These are phyloP conservation scores for Tromatobia lineatoria DNA, from an alignment of 2,888 invertebrate genomes.

Conservation along the genomic window DNA sequence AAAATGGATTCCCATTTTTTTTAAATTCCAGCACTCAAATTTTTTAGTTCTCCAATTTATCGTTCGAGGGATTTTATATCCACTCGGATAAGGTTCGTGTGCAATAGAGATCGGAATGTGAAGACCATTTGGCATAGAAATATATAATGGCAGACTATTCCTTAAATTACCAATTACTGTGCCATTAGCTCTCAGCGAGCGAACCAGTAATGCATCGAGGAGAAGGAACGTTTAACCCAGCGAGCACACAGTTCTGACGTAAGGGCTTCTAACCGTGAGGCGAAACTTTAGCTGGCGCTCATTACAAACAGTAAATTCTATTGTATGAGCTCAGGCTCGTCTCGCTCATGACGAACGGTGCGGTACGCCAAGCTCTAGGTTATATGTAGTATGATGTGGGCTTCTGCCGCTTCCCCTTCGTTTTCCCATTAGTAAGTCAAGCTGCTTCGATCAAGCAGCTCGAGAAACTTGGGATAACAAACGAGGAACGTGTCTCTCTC, in stretches of 20 bases:
- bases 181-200: neutral
- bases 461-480: constrained; percentile 9
- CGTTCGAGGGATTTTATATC: neutral
- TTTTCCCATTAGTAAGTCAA: constrained; percentile 15
- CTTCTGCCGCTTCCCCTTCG: neutral
- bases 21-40: neutral
- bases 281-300: constrained; percentile 24
- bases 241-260: constrained; percentile 15
- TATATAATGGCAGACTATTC: neutral
- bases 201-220: neutral
- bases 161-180: constrained; percentile 15
- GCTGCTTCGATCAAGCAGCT: neutral
- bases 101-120: neutral
- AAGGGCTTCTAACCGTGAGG: constrained; percentile 25
- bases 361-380: neutral
- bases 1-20: neutral
- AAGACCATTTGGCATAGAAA: neutral
- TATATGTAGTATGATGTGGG: neutral
- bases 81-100: neutral
- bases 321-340: constrained; percentile 36
- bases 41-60: neutral
- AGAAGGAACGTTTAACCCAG: constrained; percentile 28
- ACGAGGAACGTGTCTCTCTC: constrained; percentile 3
- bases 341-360: constrained; percentile 13
- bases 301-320: constrained; percentile 46